Evolutionary conservation across 2,888 invertebrate species (phyloP), one percentile per base, ranked within the genome.

Genomic region (Apamea epomidion): DNA sequence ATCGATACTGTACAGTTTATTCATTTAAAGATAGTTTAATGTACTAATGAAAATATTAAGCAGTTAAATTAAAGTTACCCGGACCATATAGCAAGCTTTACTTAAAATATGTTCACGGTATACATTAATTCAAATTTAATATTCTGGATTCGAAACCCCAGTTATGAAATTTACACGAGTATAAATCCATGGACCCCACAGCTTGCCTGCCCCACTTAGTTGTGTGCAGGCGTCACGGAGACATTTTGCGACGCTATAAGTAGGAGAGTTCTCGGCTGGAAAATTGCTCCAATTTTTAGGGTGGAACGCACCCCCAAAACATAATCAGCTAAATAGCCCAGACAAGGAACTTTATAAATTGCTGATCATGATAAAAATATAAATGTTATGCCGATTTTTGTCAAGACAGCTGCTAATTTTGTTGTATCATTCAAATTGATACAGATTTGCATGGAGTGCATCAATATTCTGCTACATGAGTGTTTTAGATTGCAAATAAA

Each of bases 241-340:
- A 94, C 94, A 94, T 95, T 95, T 95, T 92, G 92, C 92, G 93
- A 93, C 92, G 94, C 92, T 94, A 95, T 95, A 96, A 95, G 93
- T 93, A 94, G 94, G 93, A 92, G 93, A 92, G 93, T 94, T 95
- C 91, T 95, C 94, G 93, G 91, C 92, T 93, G 96, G 95, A 96
- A 96, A 96, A 96, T 96, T 96, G 94, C 93, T 92, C 90, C 93
- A 95, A 94, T 95, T 95, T 94, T 93, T 90, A 90, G 93, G 94
- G 93, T 91, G 93, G 90, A 81, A 88, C 85, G 90, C 88, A 88
- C 92, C 93, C 92, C 89, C 12, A 83, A 91, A 91, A 92, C 87
- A 91, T 94, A 93, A 95, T 94, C 94, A 94, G 92, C 88, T 93
- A 93, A 95, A 94, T 94, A 92, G 91, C 92, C 87, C 89, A 90